Percentiles rank a stretch among this genome's conserved stretches.
Conservation (phyloP, 2,888 invertebrate species). For the Paralinhomoeus sp. region DNA sequence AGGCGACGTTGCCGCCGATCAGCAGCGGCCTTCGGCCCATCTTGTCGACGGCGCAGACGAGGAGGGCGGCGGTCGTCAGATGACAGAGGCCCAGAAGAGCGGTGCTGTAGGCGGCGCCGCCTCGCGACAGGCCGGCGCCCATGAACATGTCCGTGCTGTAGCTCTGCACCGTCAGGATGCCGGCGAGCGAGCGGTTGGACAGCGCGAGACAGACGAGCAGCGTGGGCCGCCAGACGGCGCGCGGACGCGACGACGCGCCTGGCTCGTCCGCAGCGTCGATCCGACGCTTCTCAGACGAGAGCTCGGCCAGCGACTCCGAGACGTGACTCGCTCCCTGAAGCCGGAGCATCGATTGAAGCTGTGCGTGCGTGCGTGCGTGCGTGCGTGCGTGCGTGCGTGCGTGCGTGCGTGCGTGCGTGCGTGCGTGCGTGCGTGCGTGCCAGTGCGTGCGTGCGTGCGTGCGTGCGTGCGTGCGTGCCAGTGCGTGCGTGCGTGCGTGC, state of each 20-base stretch:
- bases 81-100: constrained; percentile 1
- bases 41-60: constrained; percentile 1
- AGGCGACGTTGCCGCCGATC: constrained; percentile 1
- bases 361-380: too few species aligned
- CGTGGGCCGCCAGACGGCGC: neutral
- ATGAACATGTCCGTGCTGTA: constrained; percentile 4
- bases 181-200: constrained; percentile 2
- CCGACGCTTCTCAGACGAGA: too few species aligned
- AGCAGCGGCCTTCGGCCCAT: neutral
- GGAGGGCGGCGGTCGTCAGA: neutral
- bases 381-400: too few species aligned
- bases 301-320: too few species aligned
- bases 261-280: neutral
- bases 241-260: neutral
- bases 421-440: too few species aligned
- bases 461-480: too few species aligned
- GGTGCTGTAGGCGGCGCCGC: neutral
- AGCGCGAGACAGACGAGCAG: neutral
- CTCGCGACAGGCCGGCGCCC: neutral
- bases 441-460: too few species aligned
- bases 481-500: too few species aligned
- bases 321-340: too few species aligned
- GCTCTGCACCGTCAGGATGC: constrained; percentile 1
- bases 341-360: too few species aligned
- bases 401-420: too few species aligned